Evolutionary conservation across 2,113 vertebrate genomes (phyloP).

Genomic region (Microtus pennsylvanicus): DNA sequence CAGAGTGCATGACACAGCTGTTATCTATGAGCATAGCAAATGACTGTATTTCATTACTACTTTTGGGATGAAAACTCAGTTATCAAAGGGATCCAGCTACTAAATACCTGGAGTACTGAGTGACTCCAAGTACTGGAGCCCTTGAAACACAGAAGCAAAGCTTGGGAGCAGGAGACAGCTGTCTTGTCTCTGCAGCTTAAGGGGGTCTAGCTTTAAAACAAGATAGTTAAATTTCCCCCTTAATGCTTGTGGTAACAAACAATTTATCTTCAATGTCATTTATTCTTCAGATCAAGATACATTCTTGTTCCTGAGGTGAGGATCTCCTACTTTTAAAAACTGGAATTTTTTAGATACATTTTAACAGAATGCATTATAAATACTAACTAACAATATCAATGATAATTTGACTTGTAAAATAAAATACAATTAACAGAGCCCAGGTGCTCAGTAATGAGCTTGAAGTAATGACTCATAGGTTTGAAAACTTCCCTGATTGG

Average conservation of each 20-base stretch:
- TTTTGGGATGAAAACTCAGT: constrained; percentile 19
- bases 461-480: constrained; percentile 42
- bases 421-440: constrained; percentile 43
- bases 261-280: constrained; percentile 56
- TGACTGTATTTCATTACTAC: not conserved
- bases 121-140: not conserved
- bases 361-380: not conserved
- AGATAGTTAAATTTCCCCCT: not conserved
- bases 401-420: constrained; percentile 56
- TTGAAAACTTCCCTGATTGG: constrained; percentile 25
- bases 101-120: not conserved
- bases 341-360: not conserved
- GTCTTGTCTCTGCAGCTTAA: constrained; percentile 18
- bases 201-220: constrained; percentile 29
- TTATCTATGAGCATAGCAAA: not conserved
- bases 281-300: constrained; percentile 41
- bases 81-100: not conserved
- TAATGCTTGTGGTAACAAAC: constrained; percentile 36
- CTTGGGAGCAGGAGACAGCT: constrained; percentile 37
- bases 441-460: constrained; percentile 10
- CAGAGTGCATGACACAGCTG: not conserved
- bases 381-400: not conserved
- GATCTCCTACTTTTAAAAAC: not conserved
- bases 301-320: constrained; percentile 22
- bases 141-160: constrained; percentile 17